These are phyloP conservation scores for Lanius collurio DNA, from an alignment of 2,113 vertebrate genomes.

Conservation along the genomic window DNA sequence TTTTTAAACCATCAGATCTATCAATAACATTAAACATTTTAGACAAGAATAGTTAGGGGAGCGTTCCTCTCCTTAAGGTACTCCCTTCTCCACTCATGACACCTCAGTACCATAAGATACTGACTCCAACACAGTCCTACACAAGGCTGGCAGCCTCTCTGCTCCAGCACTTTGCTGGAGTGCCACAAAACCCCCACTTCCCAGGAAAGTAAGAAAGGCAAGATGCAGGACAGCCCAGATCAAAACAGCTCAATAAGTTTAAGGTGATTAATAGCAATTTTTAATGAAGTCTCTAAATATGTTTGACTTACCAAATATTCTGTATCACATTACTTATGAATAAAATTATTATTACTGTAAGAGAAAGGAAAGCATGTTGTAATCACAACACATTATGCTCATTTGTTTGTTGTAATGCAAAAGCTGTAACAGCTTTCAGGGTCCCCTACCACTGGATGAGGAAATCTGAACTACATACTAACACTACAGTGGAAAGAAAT, in stretches of 20 bases:
- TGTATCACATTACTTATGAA: neutral
- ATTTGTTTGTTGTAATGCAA: neutral
- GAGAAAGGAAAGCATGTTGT: neutral
- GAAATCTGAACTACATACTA: neutral
- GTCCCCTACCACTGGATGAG: neutral
- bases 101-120: neutral
- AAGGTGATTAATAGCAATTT: neutral
- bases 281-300: neutral
- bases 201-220: neutral
- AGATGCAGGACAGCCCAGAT: neutral
- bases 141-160: neutral
- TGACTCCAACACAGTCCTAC: neutral
- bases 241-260: neutral
- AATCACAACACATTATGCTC: neutral
- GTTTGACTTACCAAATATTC: neutral
- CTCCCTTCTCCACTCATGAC: neutral
- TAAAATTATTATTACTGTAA: neutral
- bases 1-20: neutral
- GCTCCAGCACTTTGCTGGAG: neutral
- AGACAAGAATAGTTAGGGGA: neutral
- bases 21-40: neutral
- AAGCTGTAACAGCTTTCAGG: neutral
- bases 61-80: neutral
- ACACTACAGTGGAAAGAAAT: neutral
- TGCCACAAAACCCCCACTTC: neutral